These are phyloP conservation scores for Musca domestica DNA, from an alignment of 1,140 invertebrate species.

Conservation along the genomic window DNA sequence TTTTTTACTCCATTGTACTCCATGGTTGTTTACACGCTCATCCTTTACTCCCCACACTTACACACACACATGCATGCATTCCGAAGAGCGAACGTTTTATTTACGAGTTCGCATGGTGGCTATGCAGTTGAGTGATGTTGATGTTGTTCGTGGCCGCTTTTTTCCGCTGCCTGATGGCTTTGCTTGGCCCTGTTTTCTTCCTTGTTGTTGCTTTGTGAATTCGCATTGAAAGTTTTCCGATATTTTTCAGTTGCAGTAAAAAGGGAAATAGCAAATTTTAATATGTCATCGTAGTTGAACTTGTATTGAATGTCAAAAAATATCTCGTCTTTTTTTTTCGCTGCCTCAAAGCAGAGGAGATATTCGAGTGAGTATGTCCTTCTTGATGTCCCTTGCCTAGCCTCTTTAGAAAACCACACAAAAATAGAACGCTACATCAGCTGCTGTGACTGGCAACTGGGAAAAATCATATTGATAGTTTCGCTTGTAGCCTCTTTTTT, in stretches of 20 bases:
- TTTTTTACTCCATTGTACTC: conserved; percentile 3
- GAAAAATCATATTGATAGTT: no score
- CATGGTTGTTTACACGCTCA: no score
- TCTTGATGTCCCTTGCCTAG: not conserved
- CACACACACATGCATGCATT: no score
- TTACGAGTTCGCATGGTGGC: not conserved
- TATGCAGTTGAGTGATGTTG: not conserved
- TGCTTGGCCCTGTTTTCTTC: no score
- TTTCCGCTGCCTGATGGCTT: not conserved
- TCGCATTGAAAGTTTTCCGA: conserved; percentile 11
- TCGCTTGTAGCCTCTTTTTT: no score
- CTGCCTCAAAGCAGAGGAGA: not conserved
- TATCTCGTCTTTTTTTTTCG: not conserved
- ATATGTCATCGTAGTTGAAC: conserved; percentile 20
- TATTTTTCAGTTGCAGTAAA: not conserved
- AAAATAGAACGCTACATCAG: not conserved
- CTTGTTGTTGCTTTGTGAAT: not conserved
- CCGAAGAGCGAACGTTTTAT: no score
- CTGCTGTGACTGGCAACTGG: no score
- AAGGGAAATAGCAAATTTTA: conserved; percentile 9
- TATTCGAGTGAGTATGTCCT: not conserved
- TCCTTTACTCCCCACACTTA: no score
- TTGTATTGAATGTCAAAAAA: conserved; percentile 21
- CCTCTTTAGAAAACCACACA: not conserved
- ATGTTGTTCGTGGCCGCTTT: not conserved